Percentiles rank a stretch among this genome's conserved stretches.
Evolutionary conservation across 2,113 vertebrate genomes (phyloP).

Genomic region (Eurystomus gularis): DNA sequence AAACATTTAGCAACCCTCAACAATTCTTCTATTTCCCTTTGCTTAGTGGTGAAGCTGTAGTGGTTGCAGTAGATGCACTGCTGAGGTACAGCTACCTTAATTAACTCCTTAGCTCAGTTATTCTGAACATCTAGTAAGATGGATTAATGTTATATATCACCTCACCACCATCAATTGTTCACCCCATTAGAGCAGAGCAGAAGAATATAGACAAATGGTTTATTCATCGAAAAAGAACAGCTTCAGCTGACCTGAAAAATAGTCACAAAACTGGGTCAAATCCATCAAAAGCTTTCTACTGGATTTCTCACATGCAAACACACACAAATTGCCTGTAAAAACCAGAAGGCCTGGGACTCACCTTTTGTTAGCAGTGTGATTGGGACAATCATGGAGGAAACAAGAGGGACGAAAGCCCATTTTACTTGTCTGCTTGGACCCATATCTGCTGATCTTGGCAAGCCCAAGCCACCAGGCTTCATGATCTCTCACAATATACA

Average conservation of each 20-base stretch:
- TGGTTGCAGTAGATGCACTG: background rate
- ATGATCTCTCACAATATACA: background rate
- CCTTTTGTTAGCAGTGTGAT: background rate
- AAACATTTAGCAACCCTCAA: background rate
- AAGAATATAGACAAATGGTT: constrained; percentile 20
- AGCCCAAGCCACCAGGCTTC: background rate
- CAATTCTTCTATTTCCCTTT: background rate
- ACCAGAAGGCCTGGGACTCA: background rate
- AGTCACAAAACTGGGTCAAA: background rate
- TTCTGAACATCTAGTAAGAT: background rate
- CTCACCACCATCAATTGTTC: constrained; percentile 11
- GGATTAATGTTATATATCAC: constrained; percentile 15
- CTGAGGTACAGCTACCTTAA: background rate
- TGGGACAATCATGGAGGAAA: background rate
- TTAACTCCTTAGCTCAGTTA: constrained; percentile 4
- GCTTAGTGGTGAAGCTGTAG: background rate
- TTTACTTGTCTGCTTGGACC: background rate
- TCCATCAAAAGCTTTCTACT: background rate
- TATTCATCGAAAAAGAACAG: background rate
- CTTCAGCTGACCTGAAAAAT: constrained; percentile 38
- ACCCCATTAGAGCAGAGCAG: constrained; percentile 15
- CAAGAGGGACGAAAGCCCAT: background rate
- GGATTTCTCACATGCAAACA: background rate
- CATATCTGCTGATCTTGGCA: background rate
- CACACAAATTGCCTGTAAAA: background rate